phyloP scores from a whole-genome alignment of 2,888 invertebrate genomes.

The Koerneria pararmatus region DNA sequence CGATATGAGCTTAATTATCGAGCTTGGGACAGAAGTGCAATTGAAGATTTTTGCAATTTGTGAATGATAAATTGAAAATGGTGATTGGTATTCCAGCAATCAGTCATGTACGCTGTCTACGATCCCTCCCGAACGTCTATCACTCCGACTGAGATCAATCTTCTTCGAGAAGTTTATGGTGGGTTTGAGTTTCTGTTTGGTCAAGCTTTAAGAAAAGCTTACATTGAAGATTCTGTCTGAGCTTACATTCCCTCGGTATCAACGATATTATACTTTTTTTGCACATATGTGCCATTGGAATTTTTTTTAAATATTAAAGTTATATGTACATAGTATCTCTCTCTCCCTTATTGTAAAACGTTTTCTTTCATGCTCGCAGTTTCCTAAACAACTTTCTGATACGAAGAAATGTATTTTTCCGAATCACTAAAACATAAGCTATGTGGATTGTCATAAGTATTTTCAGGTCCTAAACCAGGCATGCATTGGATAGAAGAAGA shows the following conservation, averaged over 20 bases:
- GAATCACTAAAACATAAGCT: no score
- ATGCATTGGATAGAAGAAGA: conserved; percentile 17
- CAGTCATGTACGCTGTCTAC: conserved; percentile 22
- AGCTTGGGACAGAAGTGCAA: no score
- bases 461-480: conserved; percentile 12
- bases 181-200: not conserved
- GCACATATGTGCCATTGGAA: not conserved
- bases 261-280: not conserved
- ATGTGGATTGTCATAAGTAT: not conserved
- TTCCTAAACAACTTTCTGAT: no score
- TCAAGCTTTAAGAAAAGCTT: no score
- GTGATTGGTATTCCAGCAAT: no score
- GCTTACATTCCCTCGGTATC: not conserved
- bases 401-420: no score
- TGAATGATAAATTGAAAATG: not conserved
- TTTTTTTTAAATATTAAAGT: not conserved
- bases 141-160: conserved; percentile 16
- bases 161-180: conserved; percentile 20
- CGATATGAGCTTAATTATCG: no score
- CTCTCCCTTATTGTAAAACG: not conserved
- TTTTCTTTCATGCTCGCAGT: not conserved
- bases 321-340: not conserved
- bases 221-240: no score
- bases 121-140: conserved; percentile 12
- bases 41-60: no score